Conservation (phyloP, 2,888 invertebrate genomes). For the Dryobota labecula region DNA sequence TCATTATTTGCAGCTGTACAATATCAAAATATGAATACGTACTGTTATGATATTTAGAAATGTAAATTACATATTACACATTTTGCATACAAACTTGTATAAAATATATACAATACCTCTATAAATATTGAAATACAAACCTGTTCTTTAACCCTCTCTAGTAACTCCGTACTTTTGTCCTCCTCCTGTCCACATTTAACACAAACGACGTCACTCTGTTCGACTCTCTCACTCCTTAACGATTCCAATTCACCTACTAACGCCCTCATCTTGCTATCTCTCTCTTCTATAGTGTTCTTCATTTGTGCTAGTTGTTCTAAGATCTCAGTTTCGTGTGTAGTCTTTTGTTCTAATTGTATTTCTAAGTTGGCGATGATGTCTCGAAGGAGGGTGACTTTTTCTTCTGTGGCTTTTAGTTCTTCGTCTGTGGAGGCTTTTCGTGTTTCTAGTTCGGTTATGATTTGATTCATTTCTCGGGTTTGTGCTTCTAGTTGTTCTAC, state of each 20-base stretch:
- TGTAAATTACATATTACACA: too few relatives aligned
- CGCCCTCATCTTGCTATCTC: constrained; percentile 90
- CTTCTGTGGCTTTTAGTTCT: constrained; percentile 94
- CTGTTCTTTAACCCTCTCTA: constrained; percentile 83
- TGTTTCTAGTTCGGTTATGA: constrained; percentile 91
- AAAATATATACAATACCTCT: constrained; percentile 2
- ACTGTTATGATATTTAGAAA: too few relatives aligned
- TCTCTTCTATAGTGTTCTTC: constrained; percentile 89
- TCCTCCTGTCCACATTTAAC: constrained; percentile 78
- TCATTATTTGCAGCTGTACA: too few relatives aligned
- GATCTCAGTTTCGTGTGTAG: constrained; percentile 91
- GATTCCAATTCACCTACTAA: constrained; percentile 89
- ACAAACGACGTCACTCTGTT: constrained; percentile 82
- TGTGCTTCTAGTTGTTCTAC: constrained; percentile 95
- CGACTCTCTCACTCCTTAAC: constrained; percentile 84
- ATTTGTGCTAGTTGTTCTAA: constrained; percentile 91
- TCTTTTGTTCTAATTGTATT: constrained; percentile 93
- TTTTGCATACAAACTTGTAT: neutral
- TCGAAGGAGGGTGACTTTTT: constrained; percentile 93
- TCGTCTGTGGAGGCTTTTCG: constrained; percentile 92
- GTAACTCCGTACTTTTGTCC: constrained; percentile 74
- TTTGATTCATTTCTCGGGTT: constrained; percentile 92
- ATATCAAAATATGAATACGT: too few relatives aligned
- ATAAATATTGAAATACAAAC: constrained; percentile 65
- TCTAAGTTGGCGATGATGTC: constrained; percentile 95